phyloP scores from a whole-genome alignment of 2,797 vertebrate species.

The Oceanodroma leucorhoa region DNA sequence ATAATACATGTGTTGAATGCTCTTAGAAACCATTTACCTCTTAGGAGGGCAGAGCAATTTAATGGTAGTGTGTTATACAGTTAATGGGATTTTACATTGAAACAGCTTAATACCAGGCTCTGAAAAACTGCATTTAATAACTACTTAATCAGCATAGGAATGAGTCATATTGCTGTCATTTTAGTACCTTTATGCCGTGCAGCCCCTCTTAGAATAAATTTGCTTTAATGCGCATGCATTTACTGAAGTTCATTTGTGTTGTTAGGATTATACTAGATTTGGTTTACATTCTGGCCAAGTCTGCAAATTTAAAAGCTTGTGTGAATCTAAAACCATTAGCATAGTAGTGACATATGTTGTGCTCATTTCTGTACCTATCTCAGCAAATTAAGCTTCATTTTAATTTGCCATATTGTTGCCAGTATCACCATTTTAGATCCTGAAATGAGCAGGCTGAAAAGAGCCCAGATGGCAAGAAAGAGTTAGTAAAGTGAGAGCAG shows the following conservation, averaged over 20 bases:
- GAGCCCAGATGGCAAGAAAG: background rate
- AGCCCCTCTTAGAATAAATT: conserved; percentile 35
- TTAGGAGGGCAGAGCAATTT: conserved; percentile 30
- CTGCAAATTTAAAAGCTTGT: conserved; percentile 8
- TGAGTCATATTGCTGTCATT: conserved; percentile 56
- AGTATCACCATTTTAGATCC: background rate
- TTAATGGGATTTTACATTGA: conserved; percentile 63
- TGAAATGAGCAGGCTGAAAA: background rate
- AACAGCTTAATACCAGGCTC: conserved; percentile 46
- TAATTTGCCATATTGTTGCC: conserved; percentile 2
- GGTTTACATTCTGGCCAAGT: conserved; percentile 25
- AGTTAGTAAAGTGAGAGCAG: background rate
- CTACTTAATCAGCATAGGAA: conserved; percentile 44
- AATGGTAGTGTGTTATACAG: conserved; percentile 5
- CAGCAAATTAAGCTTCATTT: background rate
- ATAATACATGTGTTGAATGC: conserved; percentile 49
- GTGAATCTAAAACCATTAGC: background rate
- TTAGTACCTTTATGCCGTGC: conserved; percentile 19
- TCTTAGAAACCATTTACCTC: conserved; percentile 48
- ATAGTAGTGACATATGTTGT: background rate
- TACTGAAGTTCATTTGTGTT: conserved; percentile 1
- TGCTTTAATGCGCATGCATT: background rate
- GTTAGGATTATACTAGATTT: background rate
- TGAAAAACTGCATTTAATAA: conserved; percentile 57
- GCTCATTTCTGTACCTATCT: background rate